Evolutionary conservation across 2,113 vertebrate genomes (phyloP), one percentile per base, ranked within the genome.

Genomic region (Brienomyrus brachyistius): DNA sequence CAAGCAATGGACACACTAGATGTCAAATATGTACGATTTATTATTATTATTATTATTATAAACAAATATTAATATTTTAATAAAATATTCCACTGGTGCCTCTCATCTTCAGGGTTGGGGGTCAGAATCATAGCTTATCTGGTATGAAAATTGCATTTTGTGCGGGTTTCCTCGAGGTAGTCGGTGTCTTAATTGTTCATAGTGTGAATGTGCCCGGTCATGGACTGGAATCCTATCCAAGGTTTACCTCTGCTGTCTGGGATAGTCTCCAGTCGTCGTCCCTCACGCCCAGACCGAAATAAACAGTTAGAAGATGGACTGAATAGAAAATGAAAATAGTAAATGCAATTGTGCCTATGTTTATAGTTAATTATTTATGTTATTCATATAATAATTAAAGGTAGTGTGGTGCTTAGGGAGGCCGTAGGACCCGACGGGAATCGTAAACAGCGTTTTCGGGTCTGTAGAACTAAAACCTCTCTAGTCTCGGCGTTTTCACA

Each of bases 401-500:
- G 62, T 27, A 70, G 27, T 27, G 62, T 70, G 31, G n/a, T 70
- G 62, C 62, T 70, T 27, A 70, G 62, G 62, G 62, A 17, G 90
- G 87, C 91, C 77, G 50, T 92, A 92, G 90, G 91, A 90, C 90
- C 89, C 88, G 59, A 90, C 89, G 83, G 45, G 40, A 87, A 86
- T 50, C 8, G 47, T 50, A 51, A 50, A 52, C 9, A 8, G 27
- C 27, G 43, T 23, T 43, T 70, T 21, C 47, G 10, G 11, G 85
- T 50, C 62, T 31, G 66, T 70, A 56, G 52, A 54, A 66, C 51
- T 74, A 86, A 90, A 56, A 77, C 43, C 45, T 84, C 47, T 89
- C 47, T 77, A 45, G 87, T 23, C 54, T 80, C 3, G 52, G 56
- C 88, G 88, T 70, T 82, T 51, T 84, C n/a, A 59, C 31, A 90